Evolutionary conservation across 2,888 invertebrate genomes (phyloP), one percentile per base, ranked within the genome.

Genomic region (Ectemnius lituratus): DNA sequence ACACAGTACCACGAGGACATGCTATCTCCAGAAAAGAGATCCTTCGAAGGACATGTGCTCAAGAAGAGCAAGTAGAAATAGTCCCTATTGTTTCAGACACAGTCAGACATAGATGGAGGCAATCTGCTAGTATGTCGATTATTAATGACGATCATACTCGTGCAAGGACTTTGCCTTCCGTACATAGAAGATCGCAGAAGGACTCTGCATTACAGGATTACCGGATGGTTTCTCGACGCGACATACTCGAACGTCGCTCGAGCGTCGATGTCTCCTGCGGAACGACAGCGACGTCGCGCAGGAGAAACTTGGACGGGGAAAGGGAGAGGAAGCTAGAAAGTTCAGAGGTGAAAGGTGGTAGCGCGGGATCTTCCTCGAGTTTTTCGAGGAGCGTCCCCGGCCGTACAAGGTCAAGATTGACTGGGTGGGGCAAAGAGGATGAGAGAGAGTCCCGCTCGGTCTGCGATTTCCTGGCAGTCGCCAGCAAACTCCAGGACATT

Each of bases 211-310:
- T 70, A 61, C 74, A 74, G 76, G 73, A 73, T 27, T 11, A 79
- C 70, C 75, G 84, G 67, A 81, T 74, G 16, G 78, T 90, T 59
- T 90, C 90, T 0, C 78, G 90, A 1, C 88, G 89, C 68, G 88
- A 90, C 20, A 90, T 90, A 59, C 67, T 90, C 4, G 86, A 85
- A 23, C 82, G 88, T 46, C 82, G 64, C 69, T 85, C 80, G 3
- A 85, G 80, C 71, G 45, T 84, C 23, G 86, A 85, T 75, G 80
- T 45, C 11, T 37, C 79, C 4, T 62, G 46, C n/a, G 23, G 56
- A 1, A 45, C 20, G 0, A 18, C n/a, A 1, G 47, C 20, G 0
- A 20, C n/a, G 4, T 46, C 65, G 3, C 65, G 59, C 2, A 62
- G 47, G 27, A 58, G 57, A 46, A 14, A 52, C 16, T 23, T 20